Conservation (phyloP, 2,113 vertebrate species). For the Sporophila hypoxantha region DNA sequence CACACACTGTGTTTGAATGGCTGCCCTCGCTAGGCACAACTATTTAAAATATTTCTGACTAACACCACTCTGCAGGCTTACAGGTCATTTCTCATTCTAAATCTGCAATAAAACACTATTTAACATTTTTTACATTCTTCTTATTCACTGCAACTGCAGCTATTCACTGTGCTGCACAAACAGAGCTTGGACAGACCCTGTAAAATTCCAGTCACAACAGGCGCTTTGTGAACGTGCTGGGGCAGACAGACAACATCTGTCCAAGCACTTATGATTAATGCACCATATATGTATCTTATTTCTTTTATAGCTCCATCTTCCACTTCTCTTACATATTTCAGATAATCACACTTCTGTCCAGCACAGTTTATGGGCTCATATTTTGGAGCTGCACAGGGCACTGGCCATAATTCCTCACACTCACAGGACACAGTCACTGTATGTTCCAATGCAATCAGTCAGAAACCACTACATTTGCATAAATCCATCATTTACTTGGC, state of each 20-base stretch:
- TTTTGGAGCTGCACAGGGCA: background rate
- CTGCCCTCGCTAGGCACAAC: background rate
- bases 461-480: background rate
- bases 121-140: slow-evolving; percentile 57
- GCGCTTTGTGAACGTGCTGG: background rate
- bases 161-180: slow-evolving; percentile 11
- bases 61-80: background rate
- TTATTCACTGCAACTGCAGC: slow-evolving; percentile 7
- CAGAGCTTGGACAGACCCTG: background rate
- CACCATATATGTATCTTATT: background rate
- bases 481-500: background rate
- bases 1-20: background rate
- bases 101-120: slow-evolving; percentile 40
- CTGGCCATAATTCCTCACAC: background rate
- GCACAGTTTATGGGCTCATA: background rate
- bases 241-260: background rate
- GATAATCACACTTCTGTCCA: background rate
- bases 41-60: slow-evolving; percentile 29
- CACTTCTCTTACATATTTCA: background rate
- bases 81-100: slow-evolving; percentile 30
- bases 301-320: background rate
- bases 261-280: background rate
- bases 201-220: slow-evolving; percentile 6
- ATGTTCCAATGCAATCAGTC: background rate
- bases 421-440: background rate